Evolutionary conservation across 2,113 vertebrate species (phyloP).

Genomic region (Actenoides lindsayi): DNA sequence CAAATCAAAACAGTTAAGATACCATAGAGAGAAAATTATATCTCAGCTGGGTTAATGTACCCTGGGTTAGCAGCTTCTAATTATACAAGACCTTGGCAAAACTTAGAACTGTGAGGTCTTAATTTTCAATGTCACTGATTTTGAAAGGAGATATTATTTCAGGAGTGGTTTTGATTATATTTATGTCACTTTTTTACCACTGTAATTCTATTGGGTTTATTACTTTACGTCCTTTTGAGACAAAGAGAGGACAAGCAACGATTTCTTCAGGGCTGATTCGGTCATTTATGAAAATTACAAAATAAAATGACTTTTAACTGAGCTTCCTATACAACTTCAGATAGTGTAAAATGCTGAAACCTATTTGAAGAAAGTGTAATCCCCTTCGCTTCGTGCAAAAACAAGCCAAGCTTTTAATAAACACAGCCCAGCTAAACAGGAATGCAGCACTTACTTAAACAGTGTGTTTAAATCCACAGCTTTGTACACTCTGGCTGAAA

Average conservation of each 20-base stretch:
- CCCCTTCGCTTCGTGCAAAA: fast-evolving
- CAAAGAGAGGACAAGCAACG: neutral
- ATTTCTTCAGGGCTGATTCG: neutral
- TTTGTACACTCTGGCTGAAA: constrained; percentile 79
- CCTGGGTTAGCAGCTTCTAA: neutral
- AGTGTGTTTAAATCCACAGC: constrained; percentile 79
- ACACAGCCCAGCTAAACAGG: neutral
- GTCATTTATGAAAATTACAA: neutral
- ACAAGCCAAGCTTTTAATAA: neutral
- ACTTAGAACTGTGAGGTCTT: neutral
- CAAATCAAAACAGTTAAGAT: neutral
- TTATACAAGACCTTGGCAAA: neutral
- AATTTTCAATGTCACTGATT: neutral
- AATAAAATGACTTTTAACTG: neutral
- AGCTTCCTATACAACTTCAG: neutral
- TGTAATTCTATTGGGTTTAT: neutral
- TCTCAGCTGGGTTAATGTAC: neutral
- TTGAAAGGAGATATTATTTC: neutral
- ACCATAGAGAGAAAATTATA: neutral
- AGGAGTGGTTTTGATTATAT: neutral
- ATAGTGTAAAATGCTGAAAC: neutral
- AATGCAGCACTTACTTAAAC: constrained; percentile 80
- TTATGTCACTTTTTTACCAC: neutral
- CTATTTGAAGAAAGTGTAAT: neutral
- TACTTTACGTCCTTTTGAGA: neutral